Percentiles rank a stretch among this genome's conserved stretches.
Evolutionary conservation across 2,888 invertebrate species (phyloP).

Genomic region (Ellobium chinense): DNA sequence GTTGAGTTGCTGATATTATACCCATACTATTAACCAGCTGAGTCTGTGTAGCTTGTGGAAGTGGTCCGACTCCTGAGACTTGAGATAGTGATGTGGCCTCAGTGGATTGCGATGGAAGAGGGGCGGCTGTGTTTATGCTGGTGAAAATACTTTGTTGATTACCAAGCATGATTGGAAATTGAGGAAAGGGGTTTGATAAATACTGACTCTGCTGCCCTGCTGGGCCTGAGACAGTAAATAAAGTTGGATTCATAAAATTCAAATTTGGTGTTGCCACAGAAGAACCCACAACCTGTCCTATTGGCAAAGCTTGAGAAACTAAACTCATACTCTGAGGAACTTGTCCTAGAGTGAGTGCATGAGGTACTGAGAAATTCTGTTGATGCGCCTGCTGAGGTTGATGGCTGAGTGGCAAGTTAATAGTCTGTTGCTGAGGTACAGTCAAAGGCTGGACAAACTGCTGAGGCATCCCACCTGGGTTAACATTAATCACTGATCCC

Average conservation of each 20-base stretch:
- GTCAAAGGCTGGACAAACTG: slow-evolving; percentile 54
- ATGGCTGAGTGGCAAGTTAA: slow-evolving; percentile 46
- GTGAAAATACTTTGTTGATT: slow-evolving; percentile 52
- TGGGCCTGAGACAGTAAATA: slow-evolving; percentile 48
- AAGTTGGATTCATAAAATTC: slow-evolving; percentile 45
- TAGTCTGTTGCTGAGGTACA: slow-evolving; percentile 49
- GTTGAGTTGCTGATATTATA: neutral
- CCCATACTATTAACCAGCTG: slow-evolving; percentile 16
- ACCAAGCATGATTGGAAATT: slow-evolving; percentile 54
- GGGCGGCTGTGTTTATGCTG: slow-evolving; percentile 48
- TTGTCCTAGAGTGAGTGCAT: slow-evolving; percentile 34
- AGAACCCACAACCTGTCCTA: slow-evolving; percentile 38
- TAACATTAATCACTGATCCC: slow-evolving; percentile 42
- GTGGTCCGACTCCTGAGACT: slow-evolving; percentile 7
- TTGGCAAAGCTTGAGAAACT: slow-evolving; percentile 29
- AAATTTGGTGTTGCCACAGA: slow-evolving; percentile 26
- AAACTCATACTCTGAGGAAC: slow-evolving; percentile 39
- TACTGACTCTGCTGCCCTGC: slow-evolving; percentile 46
- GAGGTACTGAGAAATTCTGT: slow-evolving; percentile 32
- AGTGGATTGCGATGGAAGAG: slow-evolving; percentile 26
- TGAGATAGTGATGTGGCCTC: neutral
- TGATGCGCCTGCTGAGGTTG: slow-evolving; percentile 23
- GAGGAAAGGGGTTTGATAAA: slow-evolving; percentile 48
- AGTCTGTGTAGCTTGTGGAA: slow-evolving; percentile 11
- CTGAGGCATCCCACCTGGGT: slow-evolving; percentile 40